Evolutionary conservation across 2,797 vertebrate genomes (phyloP), one percentile per base, ranked within the genome.

Genomic region (Enteromius viviparus): DNA sequence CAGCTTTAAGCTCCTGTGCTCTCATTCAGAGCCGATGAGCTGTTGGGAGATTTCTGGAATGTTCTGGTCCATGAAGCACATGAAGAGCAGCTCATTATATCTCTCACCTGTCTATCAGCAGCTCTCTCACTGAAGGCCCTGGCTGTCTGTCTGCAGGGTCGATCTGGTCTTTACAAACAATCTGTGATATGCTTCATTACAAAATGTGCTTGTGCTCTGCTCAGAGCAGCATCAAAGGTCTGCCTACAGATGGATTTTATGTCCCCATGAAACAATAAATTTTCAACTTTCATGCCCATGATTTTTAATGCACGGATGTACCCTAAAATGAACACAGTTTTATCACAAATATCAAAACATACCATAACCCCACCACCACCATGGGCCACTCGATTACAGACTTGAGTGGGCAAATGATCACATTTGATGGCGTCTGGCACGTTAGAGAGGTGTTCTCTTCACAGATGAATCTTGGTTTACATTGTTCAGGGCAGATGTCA

Each of bases 161-260:
- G 89, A 91, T 92, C 84, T 81, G 89, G 88, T 91, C 91, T 90
- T 91, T 64, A 84, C 87, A 91, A 92, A 91, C 89, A 89, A 85
- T 47, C 87, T 89, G 81, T 87, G 87, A 88, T 91, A 89, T 87
- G 89, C 89, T 89, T 76, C 62, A 47, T 85, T 87, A 82, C 83
- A 74, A 85, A 84, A 88, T 89, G 77, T 87, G 1, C 65, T 68
- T 77, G 49, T 34, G 47, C 19, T 6, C 11, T 32, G 26, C 51
- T 60, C 42, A 8, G 14, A 45, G 53, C 40, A 34, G n/a, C 55
- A 15, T 23, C 26, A 14, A 14, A 6, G 60, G 60, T 62, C 60
- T 15, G 29, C 12, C 26, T 29, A 15, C 12, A 29, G 12, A 15
- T 29, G 14, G 26, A 62, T 62, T 62, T 15, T 29, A 62, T 62